These are phyloP conservation scores for Ips typographus DNA, from an alignment of 1,140 invertebrate genomes.

Conservation along the genomic window DNA sequence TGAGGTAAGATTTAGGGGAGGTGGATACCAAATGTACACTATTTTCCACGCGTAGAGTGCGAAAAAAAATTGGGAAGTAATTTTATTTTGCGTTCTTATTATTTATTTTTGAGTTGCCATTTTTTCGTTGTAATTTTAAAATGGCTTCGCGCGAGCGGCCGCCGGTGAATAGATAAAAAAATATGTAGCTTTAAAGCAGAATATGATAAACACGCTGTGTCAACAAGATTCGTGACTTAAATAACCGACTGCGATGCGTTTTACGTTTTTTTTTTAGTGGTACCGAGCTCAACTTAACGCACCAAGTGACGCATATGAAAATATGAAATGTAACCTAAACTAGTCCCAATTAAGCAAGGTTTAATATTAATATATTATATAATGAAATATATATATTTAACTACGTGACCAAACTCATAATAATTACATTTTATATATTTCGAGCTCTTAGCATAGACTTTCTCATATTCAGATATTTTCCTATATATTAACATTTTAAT, in stretches of 20 bases:
- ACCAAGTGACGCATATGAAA: slow-evolving; percentile 47
- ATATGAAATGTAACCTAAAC: slow-evolving; percentile 45
- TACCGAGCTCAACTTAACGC: slow-evolving; percentile 47
- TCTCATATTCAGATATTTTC: slow-evolving; percentile 49
- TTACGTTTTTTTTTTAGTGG: slow-evolving; percentile 36
- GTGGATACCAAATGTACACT: slow-evolving; percentile 42
- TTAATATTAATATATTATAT: slow-evolving; percentile 41
- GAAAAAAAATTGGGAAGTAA: slow-evolving; percentile 24
- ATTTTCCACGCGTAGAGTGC: slow-evolving; percentile 30
- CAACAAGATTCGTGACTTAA: slow-evolving; percentile 35
- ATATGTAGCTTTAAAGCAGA: slow-evolving; percentile 26
- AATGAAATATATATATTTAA: slow-evolving; percentile 42
- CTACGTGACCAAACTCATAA: slow-evolving; percentile 47
- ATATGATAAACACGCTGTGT: slow-evolving; percentile 29
- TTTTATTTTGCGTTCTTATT: slow-evolving; percentile 32
- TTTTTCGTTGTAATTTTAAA: slow-evolving; percentile 31
- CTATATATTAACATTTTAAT: slow-evolving; percentile 45
- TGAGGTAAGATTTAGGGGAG: slow-evolving; percentile 35
- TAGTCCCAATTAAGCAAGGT: slow-evolving; percentile 49
- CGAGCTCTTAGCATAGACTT: slow-evolving; percentile 39
- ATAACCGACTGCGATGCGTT: slow-evolving; percentile 39
- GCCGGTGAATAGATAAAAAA: slow-evolving; percentile 4
- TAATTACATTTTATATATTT: slow-evolving; percentile 44
- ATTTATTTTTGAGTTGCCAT: slow-evolving; percentile 41
- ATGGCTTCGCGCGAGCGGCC: not conserved